Evolutionary conservation across 2,113 vertebrate genomes (phyloP), one percentile per base, ranked within the genome.

Genomic region (Nycticebus coucang): DNA sequence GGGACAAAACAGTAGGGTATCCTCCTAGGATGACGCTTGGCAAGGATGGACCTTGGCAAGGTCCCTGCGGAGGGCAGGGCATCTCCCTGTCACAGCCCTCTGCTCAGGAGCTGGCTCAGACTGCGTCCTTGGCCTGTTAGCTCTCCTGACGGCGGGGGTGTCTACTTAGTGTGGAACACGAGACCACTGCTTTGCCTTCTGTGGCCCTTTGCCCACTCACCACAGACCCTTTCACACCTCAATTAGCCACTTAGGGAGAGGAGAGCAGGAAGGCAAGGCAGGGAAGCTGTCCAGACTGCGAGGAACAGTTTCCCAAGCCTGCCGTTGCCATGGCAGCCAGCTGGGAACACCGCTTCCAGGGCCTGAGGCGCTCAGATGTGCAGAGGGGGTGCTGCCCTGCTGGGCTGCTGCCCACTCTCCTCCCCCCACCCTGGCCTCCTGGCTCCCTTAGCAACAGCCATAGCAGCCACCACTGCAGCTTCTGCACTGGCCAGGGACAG

Each of bases 241-340:
- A 35, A 4, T 93, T 5, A 86, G 96, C 97, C 97, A 93, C 97
- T 97, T 95, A 95, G 78, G 9, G 78, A 87, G 95, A 91, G 92
- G 96, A 71, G 95, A 94, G 90, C 91, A 68, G 72, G 87, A 93
- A 89, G 57, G 62, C 74, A 78, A 90, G 95, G 86, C 45, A 72
- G 96, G 90, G 89, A 97, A 96, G 96, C 97, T 95, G 97, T 95
- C 95, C 95, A 97, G 94, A 84, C 92, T 19, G 28, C 93, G 95
- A 93, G 87, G 97, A 98, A 94, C 89, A 97, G 96, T 97, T 98
- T 98, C 95, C 88, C 88, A 98, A 89, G 55, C 7, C 88, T 95
- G 88, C 84, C 0, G 98, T 99, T 98, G 98, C 98, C 98, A 98
- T 98, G 97, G 98, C 96, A 97, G 95, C 98, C 96, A 69, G 96